phyloP scores from a whole-genome alignment of 2,888 invertebrate genomes.

The Coenonympha arcania region DNA sequence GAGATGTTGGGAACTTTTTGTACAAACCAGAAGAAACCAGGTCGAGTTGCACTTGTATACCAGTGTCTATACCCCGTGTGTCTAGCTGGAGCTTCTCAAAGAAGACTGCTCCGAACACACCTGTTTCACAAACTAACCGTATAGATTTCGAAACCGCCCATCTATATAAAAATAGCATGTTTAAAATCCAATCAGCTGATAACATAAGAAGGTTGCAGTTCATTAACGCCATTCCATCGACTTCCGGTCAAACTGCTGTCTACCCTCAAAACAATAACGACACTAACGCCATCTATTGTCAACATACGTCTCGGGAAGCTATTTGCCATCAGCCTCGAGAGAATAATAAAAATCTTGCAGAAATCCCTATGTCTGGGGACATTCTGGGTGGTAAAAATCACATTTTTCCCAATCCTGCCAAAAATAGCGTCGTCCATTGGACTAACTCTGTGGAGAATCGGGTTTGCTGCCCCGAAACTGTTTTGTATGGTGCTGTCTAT shows the following conservation, averaged over 20 bases:
- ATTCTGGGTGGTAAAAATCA: neutral
- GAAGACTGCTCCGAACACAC: neutral
- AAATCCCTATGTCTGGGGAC: neutral
- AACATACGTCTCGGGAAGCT: neutral
- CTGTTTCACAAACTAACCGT: neutral
- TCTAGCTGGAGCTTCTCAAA: conserved; percentile 21
- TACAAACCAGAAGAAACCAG: conserved; percentile 3
- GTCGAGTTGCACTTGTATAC: conserved; percentile 8
- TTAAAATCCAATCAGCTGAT: conserved; percentile 19
- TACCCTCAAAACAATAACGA: neutral
- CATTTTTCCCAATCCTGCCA: neutral
- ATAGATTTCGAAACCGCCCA: neutral
- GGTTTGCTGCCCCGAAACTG: conserved; percentile 19
- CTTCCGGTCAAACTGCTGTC: neutral
- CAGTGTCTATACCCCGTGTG: conserved; percentile 8
- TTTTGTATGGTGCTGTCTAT: conserved; percentile 19
- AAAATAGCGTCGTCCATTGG: conserved; percentile 20
- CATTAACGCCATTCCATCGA: neutral
- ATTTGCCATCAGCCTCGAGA: conserved; percentile 18
- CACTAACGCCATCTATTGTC: neutral
- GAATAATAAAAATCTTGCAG: conserved; percentile 3
- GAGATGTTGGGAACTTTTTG: neutral
- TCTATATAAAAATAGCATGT: neutral
- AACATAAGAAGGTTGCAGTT: conserved; percentile 14
- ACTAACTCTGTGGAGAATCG: conserved; percentile 21